Evolutionary conservation across 2,113 vertebrate genomes (phyloP), one percentile per base, ranked within the genome.

Genomic region (Labeo rohita): DNA sequence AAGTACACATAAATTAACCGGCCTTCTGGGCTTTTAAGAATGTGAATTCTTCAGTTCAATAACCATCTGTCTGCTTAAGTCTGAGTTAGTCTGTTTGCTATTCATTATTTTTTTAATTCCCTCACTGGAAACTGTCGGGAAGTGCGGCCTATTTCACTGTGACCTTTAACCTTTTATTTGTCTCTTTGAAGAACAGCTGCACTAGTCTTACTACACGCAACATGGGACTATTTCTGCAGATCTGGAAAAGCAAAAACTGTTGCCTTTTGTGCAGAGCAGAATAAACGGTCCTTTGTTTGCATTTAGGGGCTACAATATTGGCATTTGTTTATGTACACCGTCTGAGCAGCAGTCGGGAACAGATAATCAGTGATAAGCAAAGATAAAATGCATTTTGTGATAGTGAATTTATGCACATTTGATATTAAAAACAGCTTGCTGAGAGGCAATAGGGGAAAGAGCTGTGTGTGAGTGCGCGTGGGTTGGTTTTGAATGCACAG

Each of bases 401-500:
- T 21, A 68, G 21, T 47, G 45, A 61, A 15, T 59, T 8, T 34
- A 6, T 28, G 73, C 73, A 50, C 7, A 15, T 49, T 13, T 75
- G n/a, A 75, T 23, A 75, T 49, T 49, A 75, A 16, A 65, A 61
- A 39, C 8, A 21, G 52, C 11, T 59, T 59, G 52, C 52, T 80
- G 65, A 86, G 82, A 79, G 54, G 79, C 28, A 75, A 75, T 49
- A 74, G 89, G 84, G 88, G 81, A 88, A 50, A 13, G 75, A 16
- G 45, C 66, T 54, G 77, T 80, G 89, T 85, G 89, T 75, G 80
- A 87, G 88, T 90, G 86, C 85, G 90, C 85, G 92, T 92, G 91
- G 93, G 93, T 73, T 93, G 90, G 78, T 84, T 91, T 90, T 93
- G 89, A 91, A 89, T 91, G 84, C 87, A 84, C 88, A 92, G 91